phyloP scores from a whole-genome alignment of 2,888 invertebrate species.

The Coremacera marginata region DNA sequence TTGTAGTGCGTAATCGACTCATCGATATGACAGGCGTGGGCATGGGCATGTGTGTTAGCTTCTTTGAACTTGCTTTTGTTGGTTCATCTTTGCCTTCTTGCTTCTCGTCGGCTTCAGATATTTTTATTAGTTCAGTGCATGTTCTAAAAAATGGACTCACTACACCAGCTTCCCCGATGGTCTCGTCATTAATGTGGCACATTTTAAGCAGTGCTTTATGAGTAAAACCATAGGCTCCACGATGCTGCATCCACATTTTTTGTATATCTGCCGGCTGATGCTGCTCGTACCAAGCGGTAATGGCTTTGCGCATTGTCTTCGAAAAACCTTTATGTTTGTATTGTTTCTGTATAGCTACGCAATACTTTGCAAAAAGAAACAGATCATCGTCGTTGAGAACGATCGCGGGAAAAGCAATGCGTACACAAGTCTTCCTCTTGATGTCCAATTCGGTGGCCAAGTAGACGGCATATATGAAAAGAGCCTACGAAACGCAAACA shows the following conservation, averaged over 20 bases:
- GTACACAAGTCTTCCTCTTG: slow-evolving; percentile 52
- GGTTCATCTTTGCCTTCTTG: not conserved
- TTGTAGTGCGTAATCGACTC: slow-evolving; percentile 54
- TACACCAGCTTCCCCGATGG: slow-evolving; percentile 47
- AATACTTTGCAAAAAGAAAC: slow-evolving; percentile 59
- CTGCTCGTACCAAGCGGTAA: slow-evolving; percentile 60
- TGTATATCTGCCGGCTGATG: slow-evolving; percentile 52
- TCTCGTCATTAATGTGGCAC: slow-evolving; percentile 55
- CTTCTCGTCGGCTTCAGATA: not conserved
- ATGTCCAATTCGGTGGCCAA: slow-evolving; percentile 50
- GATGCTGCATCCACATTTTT: slow-evolving; percentile 57
- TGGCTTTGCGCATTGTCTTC: slow-evolving; percentile 61
- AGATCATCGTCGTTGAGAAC: slow-evolving; percentile 57
- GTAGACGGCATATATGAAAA: slow-evolving; percentile 61
- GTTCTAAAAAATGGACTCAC: slow-evolving; percentile 49
- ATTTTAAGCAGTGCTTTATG: slow-evolving; percentile 58
- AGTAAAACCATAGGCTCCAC: slow-evolving; percentile 50
- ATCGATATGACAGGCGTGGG: slow-evolving; percentile 49
- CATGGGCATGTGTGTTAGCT: too few species aligned
- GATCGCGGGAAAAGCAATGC: slow-evolving; percentile 51
- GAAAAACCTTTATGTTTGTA: slow-evolving; percentile 54
- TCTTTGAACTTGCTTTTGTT: not conserved
- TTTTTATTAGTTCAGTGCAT: slow-evolving; percentile 50
- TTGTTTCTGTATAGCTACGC: slow-evolving; percentile 52
- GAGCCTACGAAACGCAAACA: slow-evolving; percentile 44